Conservation (phyloP, 2,797 vertebrate genomes). For the Propithecus perrieri region DNA sequence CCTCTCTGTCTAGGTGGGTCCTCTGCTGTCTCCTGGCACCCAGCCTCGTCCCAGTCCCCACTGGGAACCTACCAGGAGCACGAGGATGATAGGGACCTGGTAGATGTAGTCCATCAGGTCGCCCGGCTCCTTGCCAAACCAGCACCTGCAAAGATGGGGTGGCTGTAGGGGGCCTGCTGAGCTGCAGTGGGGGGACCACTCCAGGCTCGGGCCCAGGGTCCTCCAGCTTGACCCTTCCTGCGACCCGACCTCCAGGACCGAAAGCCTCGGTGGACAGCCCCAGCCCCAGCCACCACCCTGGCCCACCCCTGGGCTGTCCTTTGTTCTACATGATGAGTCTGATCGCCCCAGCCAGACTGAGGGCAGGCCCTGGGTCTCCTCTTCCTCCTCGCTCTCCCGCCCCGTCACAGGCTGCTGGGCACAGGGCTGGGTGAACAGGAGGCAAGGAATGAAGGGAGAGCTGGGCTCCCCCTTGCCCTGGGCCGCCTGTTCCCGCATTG, state of each 20-base stretch:
- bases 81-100: conserved; percentile 97
- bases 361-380: not conserved
- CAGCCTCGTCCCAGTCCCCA: not conserved
- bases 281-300: not conserved
- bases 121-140: conserved; percentile 98
- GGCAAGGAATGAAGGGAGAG: not conserved
- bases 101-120: conserved; percentile 99
- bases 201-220: not conserved
- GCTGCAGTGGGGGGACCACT: fast-evolving
- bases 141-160: conserved; percentile 90
- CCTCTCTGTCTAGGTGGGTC: not conserved
- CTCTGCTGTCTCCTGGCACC: not conserved
- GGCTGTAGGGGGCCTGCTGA: not conserved
- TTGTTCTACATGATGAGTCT: not conserved
- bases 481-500: not conserved
- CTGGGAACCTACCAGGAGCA: conserved; percentile 92
- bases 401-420: too few relatives aligned
- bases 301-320: too few relatives aligned
- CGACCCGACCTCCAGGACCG: not conserved
- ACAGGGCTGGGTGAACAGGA: not conserved
- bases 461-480: not conserved
- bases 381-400: fast-evolving
- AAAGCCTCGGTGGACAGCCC: not conserved
- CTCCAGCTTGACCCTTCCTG: not conserved
- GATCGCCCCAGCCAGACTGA: not conserved